phyloP scores from a whole-genome alignment of 2,113 vertebrate genomes.

The Nibea coibor region DNA sequence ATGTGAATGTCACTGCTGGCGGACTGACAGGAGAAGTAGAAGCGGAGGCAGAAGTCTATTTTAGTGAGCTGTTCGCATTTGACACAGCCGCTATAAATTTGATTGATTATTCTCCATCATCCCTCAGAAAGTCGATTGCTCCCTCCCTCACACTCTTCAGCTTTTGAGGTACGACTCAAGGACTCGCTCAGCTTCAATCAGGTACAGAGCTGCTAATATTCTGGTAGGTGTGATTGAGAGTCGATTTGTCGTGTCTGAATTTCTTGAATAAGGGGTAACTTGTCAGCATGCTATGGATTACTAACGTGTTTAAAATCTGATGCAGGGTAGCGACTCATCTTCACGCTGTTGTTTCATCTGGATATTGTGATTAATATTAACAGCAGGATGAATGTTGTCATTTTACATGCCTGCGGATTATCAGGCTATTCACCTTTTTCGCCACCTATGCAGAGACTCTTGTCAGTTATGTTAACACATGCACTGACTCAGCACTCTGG shows the following conservation, averaged over 20 bases:
- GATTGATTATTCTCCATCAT: slow-evolving; percentile 58
- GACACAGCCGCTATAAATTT: slow-evolving; percentile 75
- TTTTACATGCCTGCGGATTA: slow-evolving; percentile 65
- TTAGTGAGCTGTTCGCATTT: slow-evolving; percentile 67
- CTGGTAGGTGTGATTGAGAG: neutral
- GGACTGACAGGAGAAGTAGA: slow-evolving; percentile 31
- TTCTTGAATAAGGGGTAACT: neutral
- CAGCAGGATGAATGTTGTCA: slow-evolving; percentile 14
- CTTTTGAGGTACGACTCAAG: slow-evolving; percentile 53
- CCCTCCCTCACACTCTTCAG: slow-evolving; percentile 27
- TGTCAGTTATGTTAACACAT: slow-evolving; percentile 52
- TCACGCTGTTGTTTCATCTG: neutral
- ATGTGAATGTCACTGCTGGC: slow-evolving; percentile 59
- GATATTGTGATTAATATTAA: slow-evolving; percentile 2
- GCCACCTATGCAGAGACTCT: slow-evolving; percentile 64
- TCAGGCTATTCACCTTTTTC: slow-evolving; percentile 54
- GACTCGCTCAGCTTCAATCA: slow-evolving; percentile 15
- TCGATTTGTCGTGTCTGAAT: neutral
- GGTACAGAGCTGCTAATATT: slow-evolving; percentile 34
- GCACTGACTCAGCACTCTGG: neutral
- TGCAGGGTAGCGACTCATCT: slow-evolving; percentile 1
- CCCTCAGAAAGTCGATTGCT: slow-evolving; percentile 47
- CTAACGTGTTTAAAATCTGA: neutral
- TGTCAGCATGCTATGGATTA: neutral
- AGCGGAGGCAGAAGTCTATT: slow-evolving; percentile 68